These are phyloP conservation scores for Coelopa pilipes DNA, from an alignment of 2,888 invertebrate genomes.

Conservation along the genomic window DNA sequence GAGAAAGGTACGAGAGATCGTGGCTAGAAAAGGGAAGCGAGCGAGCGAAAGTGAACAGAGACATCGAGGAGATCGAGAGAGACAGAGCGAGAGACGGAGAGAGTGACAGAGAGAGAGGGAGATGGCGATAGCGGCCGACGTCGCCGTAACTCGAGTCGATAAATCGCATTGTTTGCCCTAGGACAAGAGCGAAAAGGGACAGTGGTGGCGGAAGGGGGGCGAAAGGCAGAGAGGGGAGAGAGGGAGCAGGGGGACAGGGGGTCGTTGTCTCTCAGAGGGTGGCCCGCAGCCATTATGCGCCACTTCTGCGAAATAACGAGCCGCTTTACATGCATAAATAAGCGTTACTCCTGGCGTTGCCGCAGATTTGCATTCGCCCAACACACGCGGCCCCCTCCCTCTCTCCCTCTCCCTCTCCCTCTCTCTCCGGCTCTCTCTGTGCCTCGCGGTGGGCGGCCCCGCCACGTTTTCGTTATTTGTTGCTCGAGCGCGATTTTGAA, in stretches of 20 bases:
- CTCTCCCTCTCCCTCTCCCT: no score
- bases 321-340: constrained; percentile 34
- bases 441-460: neutral
- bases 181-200: no score
- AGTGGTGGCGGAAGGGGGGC: no score
- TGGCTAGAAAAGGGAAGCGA: neutral
- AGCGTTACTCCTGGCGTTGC: constrained; percentile 14
- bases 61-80: neutral
- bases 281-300: constrained; percentile 15
- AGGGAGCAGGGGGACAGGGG: no score
- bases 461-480: constrained; percentile 32
- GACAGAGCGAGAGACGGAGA: neutral
- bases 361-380: constrained; percentile 21
- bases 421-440: neutral
- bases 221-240: no score
- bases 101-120: neutral
- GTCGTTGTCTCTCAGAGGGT: no score
- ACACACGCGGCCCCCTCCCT: neutral
- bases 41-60: neutral
- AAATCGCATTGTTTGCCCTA: no score
- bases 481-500: constrained; percentile 25
- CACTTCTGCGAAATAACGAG: constrained; percentile 28
- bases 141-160: no score
- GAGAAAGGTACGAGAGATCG: neutral
- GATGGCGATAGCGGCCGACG: no score